Evolutionary conservation across 1,140 invertebrate genomes (phyloP).

Genomic region (Ceratina calcarata): DNA sequence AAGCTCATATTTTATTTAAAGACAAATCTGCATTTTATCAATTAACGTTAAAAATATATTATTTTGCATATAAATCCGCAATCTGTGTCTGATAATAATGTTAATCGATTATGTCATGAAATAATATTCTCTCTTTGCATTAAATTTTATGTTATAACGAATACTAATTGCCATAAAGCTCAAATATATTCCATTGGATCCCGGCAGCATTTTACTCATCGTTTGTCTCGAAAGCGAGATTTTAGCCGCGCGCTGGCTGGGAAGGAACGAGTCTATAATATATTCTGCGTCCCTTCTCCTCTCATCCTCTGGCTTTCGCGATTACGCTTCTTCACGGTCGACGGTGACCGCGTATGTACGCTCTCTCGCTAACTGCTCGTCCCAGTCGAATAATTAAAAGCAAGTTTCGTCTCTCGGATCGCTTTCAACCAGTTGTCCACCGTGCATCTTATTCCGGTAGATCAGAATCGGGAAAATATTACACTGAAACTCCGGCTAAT

Average conservation of each 20-base stretch:
- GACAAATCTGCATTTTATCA: too few species aligned
- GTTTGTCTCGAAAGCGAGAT: slow-evolving; percentile 57
- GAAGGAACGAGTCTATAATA: slow-evolving; percentile 69
- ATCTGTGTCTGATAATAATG: too few species aligned
- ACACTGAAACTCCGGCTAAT: background rate
- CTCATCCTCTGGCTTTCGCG: slow-evolving; percentile 30
- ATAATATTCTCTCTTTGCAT: too few species aligned
- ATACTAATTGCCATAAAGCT: too few species aligned
- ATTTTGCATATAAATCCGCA: too few species aligned
- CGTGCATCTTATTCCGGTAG: background rate
- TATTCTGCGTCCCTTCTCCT: slow-evolving; percentile 60
- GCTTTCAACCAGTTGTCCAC: background rate
- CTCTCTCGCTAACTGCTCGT: slow-evolving; percentile 35
- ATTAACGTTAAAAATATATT: too few species aligned
- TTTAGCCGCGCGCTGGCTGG: slow-evolving; percentile 49
- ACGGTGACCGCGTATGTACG: slow-evolving; percentile 20
- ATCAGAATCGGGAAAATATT: background rate
- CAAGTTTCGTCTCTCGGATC: slow-evolving; percentile 47
- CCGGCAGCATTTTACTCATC: slow-evolving; percentile 54
- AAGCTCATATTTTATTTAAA: too few species aligned
- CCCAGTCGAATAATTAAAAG: slow-evolving; percentile 63
- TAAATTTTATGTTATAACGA: too few species aligned
- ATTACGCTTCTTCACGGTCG: slow-evolving; percentile 27
- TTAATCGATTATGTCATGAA: too few species aligned
- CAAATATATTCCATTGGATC: slow-evolving; percentile 32